Base-by-base conservation (phyloP, 2,797 vertebrate species). In the Enteromius argenteus region DNA sequence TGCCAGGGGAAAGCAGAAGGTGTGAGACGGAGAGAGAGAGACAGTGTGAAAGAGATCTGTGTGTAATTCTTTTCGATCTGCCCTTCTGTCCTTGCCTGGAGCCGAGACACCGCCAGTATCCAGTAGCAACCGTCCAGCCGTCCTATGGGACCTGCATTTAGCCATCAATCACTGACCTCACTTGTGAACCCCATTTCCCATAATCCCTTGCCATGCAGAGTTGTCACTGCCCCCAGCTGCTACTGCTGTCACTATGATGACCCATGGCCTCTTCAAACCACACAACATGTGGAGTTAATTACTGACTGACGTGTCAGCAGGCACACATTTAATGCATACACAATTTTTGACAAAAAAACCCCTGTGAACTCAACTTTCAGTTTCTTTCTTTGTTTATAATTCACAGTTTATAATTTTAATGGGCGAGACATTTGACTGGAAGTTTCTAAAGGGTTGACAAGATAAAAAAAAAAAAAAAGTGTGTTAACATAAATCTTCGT, bases 51-150 rank as follows among this genome's bases (percentile, higher is more conserved):
- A 32, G 76, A 80, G 35, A 27, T 80, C n/a, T 1, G 39, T 67
- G 42, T 60, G 79, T 49, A 87, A 88, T 86, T 76, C 72, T 60
- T 90, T 88, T 87, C 81, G 75, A 68, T 91, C 89, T 87, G 85
- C 84, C 86, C 85, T 15, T 53, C 60, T 76, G 88, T 84, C 90
- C 87, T 93, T 92, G 86, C 86, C 78, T 46, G 73, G 53, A 80
- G 53, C 86, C 72, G 60, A 88, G 88, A 89, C 87, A 89, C 87
- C 67, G 84, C 86, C 62, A 9, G 89, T 93, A 91, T 91, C 91
- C 89, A 88, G 85, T 90, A 80, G 89, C 91, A 92, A 92, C 90
- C 80, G 83, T 89, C 84, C 72, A 81, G 76, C 42, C 60, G 56
- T 73, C 58, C 78, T 69, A 32, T 1, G 83, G 79, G 85, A 84